phyloP scores from a whole-genome alignment of 53 echinoderm and acorn worm genomes.

The Astropecten irregularis region DNA sequence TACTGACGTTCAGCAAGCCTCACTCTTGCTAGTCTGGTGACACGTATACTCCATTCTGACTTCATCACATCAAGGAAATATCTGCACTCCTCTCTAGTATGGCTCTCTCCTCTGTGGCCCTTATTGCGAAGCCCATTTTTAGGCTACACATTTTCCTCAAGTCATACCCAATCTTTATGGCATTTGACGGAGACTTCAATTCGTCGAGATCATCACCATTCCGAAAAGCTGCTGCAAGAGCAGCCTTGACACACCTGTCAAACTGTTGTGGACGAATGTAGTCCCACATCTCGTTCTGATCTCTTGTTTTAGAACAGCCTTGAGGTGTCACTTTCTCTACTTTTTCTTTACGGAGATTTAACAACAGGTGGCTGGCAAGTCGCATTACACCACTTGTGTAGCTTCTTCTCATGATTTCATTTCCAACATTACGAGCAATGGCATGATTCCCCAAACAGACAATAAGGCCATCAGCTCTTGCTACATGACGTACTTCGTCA shows the following conservation, averaged over 20 bases:
- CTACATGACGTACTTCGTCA: neutral
- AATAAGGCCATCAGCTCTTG: neutral
- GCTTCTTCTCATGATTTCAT: neutral
- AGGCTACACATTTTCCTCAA: neutral
- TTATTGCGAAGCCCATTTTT: conserved; percentile 4
- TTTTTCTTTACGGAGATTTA: neutral
- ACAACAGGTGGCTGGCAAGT: conserved; percentile 1
- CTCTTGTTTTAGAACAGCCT: conserved; percentile 20
- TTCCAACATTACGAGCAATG: neutral
- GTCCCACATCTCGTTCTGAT: conserved; percentile 11
- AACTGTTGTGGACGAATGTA: conserved; percentile 18
- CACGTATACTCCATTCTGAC: neutral
- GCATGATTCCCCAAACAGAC: neutral
- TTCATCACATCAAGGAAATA: neutral
- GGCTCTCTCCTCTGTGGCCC: neutral
- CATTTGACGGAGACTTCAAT: conserved; percentile 8
- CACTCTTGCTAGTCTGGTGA: neutral
- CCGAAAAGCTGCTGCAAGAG: neutral
- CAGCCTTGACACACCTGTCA: conserved; percentile 17
- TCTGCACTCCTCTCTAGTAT: neutral
- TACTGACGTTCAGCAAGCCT: conserved; percentile 6
- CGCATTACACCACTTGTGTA: conserved; percentile 8
- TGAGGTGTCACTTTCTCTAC: neutral
- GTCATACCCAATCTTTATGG: conserved; percentile 3
- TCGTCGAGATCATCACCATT: neutral